Percentiles rank a stretch among this genome's conserved stretches.
phyloP scores from a whole-genome alignment of 1,140 invertebrate genomes.

The Harlomillsia oculata region DNA sequence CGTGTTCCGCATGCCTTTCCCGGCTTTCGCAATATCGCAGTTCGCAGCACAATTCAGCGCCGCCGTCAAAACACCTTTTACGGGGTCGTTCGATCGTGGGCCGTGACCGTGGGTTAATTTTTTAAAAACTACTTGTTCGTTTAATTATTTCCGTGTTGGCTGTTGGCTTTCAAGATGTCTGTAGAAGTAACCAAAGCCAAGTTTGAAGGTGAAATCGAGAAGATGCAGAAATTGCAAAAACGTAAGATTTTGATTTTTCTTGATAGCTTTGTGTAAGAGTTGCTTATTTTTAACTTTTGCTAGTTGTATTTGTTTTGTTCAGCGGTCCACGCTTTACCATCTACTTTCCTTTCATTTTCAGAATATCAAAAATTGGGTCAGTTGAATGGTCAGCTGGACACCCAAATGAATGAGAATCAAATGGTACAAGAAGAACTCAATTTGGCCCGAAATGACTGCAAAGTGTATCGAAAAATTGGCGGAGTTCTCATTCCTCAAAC shows the following conservation, averaged over 20 bases:
- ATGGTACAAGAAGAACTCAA: slow-evolving; percentile 27
- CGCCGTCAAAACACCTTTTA: no score
- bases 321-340: not conserved
- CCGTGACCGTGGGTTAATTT: no score
- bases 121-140: no score
- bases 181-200: slow-evolving; percentile 1
- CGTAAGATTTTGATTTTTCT: not conserved
- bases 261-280: not conserved
- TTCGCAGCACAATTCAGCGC: no score
- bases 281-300: not conserved
- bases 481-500: slow-evolving; percentile 11
- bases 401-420: slow-evolving; percentile 21
- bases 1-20: no score
- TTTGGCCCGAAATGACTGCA: not conserved
- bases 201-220: slow-evolving; percentile 2
- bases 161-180: slow-evolving; percentile 8
- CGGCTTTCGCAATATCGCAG: no score
- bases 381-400: slow-evolving; percentile 14
- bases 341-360: not conserved
- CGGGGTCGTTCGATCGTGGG: no score
- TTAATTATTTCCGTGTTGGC: no score
- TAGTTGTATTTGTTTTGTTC: not conserved
- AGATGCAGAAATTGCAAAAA: slow-evolving; percentile 14
- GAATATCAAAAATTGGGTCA: slow-evolving; percentile 20
- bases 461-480: slow-evolving; percentile 12